Evolutionary conservation across 2,113 vertebrate genomes (phyloP).

Genomic region (Balaeniceps rex): DNA sequence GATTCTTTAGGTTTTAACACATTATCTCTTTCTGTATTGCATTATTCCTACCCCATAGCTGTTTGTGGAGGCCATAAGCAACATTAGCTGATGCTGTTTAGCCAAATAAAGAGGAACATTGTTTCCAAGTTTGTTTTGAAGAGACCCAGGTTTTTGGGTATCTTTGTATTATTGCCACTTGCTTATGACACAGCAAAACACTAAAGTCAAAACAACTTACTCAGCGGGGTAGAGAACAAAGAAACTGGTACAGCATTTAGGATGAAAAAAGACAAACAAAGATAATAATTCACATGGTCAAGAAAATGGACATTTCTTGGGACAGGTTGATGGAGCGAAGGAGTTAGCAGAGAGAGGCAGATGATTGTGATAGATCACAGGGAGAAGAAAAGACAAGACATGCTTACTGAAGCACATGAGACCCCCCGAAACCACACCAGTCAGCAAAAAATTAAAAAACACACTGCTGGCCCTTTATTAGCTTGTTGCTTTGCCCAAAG

Average conservation of each 20-base stretch:
- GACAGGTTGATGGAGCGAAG: slow-evolving; percentile 69
- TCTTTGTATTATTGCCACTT: background rate
- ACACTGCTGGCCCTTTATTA: slow-evolving; percentile 73
- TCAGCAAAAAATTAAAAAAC: slow-evolving; percentile 79
- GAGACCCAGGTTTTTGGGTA: background rate
- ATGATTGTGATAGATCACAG: slow-evolving; percentile 85
- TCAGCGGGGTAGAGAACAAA: slow-evolving; percentile 22
- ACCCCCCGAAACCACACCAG: slow-evolving; percentile 65
- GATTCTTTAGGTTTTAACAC: background rate
- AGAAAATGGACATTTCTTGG: slow-evolving; percentile 77
- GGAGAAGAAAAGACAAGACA: slow-evolving; percentile 77
- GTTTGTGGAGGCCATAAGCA: background rate
- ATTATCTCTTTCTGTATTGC: background rate
- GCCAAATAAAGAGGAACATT: background rate
- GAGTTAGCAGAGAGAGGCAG: slow-evolving; percentile 64
- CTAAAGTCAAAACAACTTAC: slow-evolving; percentile 2
- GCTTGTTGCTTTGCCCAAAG: slow-evolving; percentile 71
- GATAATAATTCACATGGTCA: slow-evolving; percentile 80
- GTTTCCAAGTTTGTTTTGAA: background rate
- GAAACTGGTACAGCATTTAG: slow-evolving; percentile 48
- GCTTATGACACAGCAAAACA: background rate
- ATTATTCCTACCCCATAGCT: background rate
- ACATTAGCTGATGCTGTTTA: background rate
- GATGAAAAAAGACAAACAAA: slow-evolving; percentile 61
- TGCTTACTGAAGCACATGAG: slow-evolving; percentile 81